A percentile compares a stretch with the other conserved stretches of the same genome.
Evolutionary conservation across 2,113 vertebrate species (phyloP).

Genomic region (Dromiciops gliroides): DNA sequence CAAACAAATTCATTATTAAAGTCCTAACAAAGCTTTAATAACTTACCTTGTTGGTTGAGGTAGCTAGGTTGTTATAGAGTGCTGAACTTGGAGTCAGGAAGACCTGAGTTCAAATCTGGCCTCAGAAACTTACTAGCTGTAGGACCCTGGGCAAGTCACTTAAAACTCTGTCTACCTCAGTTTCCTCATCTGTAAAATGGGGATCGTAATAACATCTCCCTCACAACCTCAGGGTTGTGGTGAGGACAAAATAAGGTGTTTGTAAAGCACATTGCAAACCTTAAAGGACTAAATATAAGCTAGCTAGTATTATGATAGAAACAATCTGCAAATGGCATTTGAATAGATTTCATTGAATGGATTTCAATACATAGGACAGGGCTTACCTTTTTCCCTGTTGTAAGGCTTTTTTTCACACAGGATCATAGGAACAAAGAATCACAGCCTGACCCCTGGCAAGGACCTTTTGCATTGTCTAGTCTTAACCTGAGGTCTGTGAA

Average conservation of each 20-base stretch:
- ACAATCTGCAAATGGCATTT: background rate
- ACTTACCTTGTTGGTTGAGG: background rate
- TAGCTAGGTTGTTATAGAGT: background rate
- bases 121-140: background rate
- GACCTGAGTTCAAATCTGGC: background rate
- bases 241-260: background rate
- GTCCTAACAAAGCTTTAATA: background rate
- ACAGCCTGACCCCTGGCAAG: background rate
- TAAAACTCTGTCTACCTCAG: background rate
- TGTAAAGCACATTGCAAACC: background rate
- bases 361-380: background rate
- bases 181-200: background rate
- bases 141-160: background rate
- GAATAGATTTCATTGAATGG: background rate
- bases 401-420: background rate
- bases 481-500: background rate
- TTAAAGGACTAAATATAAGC: background rate
- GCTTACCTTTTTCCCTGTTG: background rate
- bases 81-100: background rate
- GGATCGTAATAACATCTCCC: background rate
- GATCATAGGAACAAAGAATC: background rate
- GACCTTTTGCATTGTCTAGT: background rate
- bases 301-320: background rate
- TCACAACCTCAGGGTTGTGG: background rate
- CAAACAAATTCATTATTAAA: background rate